phyloP scores from a whole-genome alignment of 2,888 invertebrate genomes.

The Hirtodrosophila confusa region DNA sequence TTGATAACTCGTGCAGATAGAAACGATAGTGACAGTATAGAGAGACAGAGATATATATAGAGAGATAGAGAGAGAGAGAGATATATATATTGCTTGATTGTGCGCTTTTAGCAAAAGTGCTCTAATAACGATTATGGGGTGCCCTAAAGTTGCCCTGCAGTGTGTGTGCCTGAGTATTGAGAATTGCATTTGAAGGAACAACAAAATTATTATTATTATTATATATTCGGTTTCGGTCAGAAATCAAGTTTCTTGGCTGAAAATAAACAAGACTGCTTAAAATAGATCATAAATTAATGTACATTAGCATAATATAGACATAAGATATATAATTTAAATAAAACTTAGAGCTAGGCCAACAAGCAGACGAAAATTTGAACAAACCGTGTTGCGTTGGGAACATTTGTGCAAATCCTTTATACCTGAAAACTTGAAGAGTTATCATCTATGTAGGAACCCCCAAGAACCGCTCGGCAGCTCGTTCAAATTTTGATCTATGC shows the following conservation, averaged over 20 bases:
- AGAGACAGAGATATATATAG: slow-evolving; percentile 9
- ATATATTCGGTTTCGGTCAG: slow-evolving; percentile 14
- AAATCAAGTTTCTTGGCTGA: slow-evolving; percentile 50
- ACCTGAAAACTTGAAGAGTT: slow-evolving; percentile 7
- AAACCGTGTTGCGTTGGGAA: slow-evolving; percentile 34
- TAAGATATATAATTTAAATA: slow-evolving; percentile 38
- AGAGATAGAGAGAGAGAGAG: slow-evolving; percentile 19
- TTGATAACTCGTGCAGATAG: slow-evolving; percentile 43
- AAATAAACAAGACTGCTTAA: slow-evolving; percentile 68
- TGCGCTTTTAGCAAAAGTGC: slow-evolving; percentile 70
- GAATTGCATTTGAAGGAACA: slow-evolving; percentile 44
- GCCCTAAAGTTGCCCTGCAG: slow-evolving; percentile 61
- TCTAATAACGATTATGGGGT: slow-evolving; percentile 52
- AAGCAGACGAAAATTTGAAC: slow-evolving; percentile 70
- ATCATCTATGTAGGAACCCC: neutral
- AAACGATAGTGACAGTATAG: slow-evolving; percentile 24
- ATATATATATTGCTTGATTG: slow-evolving; percentile 56
- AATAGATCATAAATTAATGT: slow-evolving; percentile 54
- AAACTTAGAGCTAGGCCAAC: slow-evolving; percentile 57
- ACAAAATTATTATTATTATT: slow-evolving; percentile 29
- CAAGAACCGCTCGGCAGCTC: slow-evolving; percentile 38
- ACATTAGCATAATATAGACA: slow-evolving; percentile 49
- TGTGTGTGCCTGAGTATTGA: slow-evolving; percentile 35
- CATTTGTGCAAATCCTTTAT: neutral
- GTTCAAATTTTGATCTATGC: slow-evolving; percentile 65